These are phyloP conservation scores for Gyps fulvus DNA, from an alignment of 2,113 vertebrate species.

Conservation along the genomic window DNA sequence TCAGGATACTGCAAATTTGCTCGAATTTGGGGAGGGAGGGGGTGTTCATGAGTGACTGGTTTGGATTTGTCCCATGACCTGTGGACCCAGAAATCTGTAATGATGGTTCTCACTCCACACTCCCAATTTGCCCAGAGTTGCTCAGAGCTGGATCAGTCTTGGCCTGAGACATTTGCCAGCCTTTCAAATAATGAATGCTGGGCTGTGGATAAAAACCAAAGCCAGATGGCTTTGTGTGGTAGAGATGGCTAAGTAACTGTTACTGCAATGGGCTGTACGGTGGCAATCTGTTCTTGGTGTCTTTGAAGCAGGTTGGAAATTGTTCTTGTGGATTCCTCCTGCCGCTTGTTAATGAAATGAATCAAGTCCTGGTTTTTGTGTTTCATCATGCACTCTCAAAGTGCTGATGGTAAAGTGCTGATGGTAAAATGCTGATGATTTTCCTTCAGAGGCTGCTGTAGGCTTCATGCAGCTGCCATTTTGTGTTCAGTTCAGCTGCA, in stretches of 20 bases:
- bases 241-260: not conserved
- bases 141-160: not conserved
- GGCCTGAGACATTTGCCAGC: not conserved
- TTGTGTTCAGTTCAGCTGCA: not conserved
- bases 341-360: not conserved
- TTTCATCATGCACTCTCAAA: not conserved
- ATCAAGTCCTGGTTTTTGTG: not conserved
- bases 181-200: not conserved
- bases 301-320: conserved; percentile 15
- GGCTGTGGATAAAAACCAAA: conserved; percentile 21
- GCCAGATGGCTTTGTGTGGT: conserved; percentile 5
- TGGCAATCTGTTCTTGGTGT: not conserved
- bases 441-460: not conserved
- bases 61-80: not conserved
- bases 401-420: not conserved
- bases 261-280: not conserved
- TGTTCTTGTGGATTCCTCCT: not conserved
- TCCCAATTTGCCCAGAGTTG: not conserved
- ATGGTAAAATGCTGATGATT: not conserved
- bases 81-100: not conserved
- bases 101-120: not conserved
- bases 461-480: not conserved
- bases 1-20: not conserved
- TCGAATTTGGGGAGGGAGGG: not conserved
- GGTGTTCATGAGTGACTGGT: not conserved